Evolutionary conservation across 2,113 vertebrate genomes (phyloP), one percentile per base, ranked within the genome.

Genomic region (Potamarius usumacintae): DNA sequence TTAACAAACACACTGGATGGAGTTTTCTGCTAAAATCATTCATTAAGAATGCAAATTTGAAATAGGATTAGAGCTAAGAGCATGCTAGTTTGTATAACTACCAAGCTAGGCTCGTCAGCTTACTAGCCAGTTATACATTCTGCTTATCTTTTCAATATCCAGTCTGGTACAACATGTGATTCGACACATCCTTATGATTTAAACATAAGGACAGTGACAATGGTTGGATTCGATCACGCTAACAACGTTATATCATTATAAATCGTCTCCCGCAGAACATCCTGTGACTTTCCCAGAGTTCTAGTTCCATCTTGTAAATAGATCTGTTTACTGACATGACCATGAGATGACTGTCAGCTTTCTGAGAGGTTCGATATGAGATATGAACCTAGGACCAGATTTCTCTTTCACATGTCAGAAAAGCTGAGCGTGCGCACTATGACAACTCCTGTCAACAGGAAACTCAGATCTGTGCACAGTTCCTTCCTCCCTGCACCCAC

Each of bases 371-470:
- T 62, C 30, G 30, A 20, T 17, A 10, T 34, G 22, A 58, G 72
- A 57, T 34, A 60, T 71, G 30, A 62, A 72, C 58, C 42, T 30
- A 88, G 80, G 67, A 27, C n/a, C 50, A 63, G 48, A 76, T 82
- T 74, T 53, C 12, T 53, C 22, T 55, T 7, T 57, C 17, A 83
- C 42, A 50, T 80, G 87, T 88, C 48, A 88, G 55, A 52, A 67
- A 7, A 52, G 34, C 10, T 4, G 74, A 48, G 82, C 76, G 42
- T 52, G 30, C 27, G 74, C 58, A 12, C 81, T 22, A 18, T 63
- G 84, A 88, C 76, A 34, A 76, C 67, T 77, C 53, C 69, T 80
- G 89, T 94, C 91, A 94, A 95, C 94, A 95, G 95, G 95, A 96
- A 95, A 91, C 92, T 34, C 92, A 93, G 90, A 94, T 92, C 91